phyloP scores from a whole-genome alignment of 2,113 vertebrate species.

The Gobiocypris rarus region DNA sequence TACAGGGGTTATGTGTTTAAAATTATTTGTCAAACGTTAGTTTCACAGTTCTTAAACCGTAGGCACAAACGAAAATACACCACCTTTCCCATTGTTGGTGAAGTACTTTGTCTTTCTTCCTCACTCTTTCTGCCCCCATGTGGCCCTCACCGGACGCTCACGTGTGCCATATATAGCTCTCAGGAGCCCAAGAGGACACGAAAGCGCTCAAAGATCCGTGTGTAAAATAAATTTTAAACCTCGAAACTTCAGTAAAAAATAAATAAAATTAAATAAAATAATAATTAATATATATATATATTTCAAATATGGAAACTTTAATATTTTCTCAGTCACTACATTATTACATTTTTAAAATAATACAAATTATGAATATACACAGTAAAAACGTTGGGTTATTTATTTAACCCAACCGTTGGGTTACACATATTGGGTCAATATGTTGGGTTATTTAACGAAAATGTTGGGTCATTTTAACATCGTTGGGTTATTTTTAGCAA shows the following conservation, averaged over 20 bases:
- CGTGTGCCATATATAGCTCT: slow-evolving; percentile 3
- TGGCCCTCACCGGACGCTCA: slow-evolving; percentile 62
- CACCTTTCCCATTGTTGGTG: not conserved
- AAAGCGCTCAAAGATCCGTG: not conserved
- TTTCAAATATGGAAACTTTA: not conserved
- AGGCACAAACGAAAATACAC: not conserved
- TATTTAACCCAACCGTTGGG: too few relatives aligned
- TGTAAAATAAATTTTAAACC: not conserved
- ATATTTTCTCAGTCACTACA: too few relatives aligned
- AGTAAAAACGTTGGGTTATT: too few relatives aligned
- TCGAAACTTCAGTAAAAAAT: not conserved
- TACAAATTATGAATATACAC: too few relatives aligned
- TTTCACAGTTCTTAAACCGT: not conserved
- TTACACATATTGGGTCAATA: too few relatives aligned
- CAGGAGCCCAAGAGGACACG: not conserved
- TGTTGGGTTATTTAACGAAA: too few relatives aligned
- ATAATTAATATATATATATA: not conserved
- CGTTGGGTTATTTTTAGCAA: too few relatives aligned
- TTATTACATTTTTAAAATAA: too few relatives aligned
- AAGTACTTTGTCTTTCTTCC: slow-evolving; percentile 49
- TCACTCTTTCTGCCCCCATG: slow-evolving; percentile 76
- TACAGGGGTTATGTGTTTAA: not conserved
- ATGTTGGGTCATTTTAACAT: too few relatives aligned
- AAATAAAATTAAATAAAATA: too few relatives aligned
- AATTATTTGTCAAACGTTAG: not conserved